These are phyloP conservation scores for Vidua macroura DNA, from an alignment of 2,113 vertebrate genomes.

Conservation along the genomic window DNA sequence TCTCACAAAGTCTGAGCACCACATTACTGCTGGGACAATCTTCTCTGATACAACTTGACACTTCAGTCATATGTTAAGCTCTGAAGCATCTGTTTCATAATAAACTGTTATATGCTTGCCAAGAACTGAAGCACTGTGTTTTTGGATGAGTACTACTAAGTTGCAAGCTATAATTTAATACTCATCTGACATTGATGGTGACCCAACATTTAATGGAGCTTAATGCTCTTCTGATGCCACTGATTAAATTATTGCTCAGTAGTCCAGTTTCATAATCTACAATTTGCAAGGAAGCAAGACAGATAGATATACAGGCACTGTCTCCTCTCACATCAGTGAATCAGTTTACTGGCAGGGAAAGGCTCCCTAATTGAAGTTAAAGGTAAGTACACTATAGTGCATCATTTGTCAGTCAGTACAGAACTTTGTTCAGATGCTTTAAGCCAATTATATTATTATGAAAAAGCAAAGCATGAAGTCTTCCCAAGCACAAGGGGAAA, in stretches of 20 bases:
- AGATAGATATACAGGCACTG: constrained; percentile 42
- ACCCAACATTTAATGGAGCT: constrained; percentile 64
- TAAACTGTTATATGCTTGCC: constrained; percentile 35
- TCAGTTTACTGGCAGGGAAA: constrained; percentile 17
- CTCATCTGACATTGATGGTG: constrained; percentile 52
- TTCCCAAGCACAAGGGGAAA: constrained; percentile 22
- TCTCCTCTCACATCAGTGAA: constrained; percentile 44
- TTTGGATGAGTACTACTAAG: constrained; percentile 56
- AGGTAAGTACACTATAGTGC: background rate
- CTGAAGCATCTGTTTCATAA: constrained; percentile 56
- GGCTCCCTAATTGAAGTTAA: constrained; percentile 43
- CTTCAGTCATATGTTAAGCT: constrained; percentile 25
- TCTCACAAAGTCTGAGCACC: background rate
- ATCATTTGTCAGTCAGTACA: background rate
- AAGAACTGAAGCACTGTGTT: constrained; percentile 56
- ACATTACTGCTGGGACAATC: background rate
- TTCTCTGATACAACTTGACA: constrained; percentile 45
- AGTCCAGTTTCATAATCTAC: constrained; percentile 51
- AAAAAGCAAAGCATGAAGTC: background rate
- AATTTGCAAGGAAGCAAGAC: constrained; percentile 49
- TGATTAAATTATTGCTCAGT: constrained; percentile 70
- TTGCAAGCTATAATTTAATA: constrained; percentile 69
- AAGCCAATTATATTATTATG: constrained; percentile 18
- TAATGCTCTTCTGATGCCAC: constrained; percentile 63
- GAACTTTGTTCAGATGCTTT: background rate